Conservation (phyloP, 2,888 invertebrate species). For the Meiosimyza platycephala region DNA sequence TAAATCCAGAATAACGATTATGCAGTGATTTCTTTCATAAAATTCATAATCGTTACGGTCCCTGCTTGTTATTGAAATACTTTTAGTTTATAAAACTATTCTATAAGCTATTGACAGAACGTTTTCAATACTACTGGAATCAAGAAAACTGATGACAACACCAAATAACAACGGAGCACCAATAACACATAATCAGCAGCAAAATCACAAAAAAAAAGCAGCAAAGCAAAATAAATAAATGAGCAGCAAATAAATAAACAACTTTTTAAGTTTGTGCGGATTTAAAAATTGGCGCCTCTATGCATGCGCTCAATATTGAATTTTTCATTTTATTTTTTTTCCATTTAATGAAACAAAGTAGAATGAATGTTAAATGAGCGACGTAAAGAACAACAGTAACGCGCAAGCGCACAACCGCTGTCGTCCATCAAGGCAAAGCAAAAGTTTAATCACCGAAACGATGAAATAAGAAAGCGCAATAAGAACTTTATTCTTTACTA, state of each 20-base stretch:
- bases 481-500: neutral
- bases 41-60: no score
- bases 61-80: no score
- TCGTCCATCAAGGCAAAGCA: neutral
- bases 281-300: conserved; percentile 30
- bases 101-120: no score
- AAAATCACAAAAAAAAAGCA: neutral
- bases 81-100: no score
- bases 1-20: no score
- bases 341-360: conserved; percentile 26
- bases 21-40: no score
- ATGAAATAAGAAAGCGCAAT: no score
- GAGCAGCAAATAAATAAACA: conserved; percentile 27
- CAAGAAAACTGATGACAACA: no score
- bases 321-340: neutral
- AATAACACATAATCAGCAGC: neutral
- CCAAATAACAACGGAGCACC: no score
- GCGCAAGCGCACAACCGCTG: neutral
- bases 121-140: no score
- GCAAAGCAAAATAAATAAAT: conserved; percentile 3
- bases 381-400: conserved; percentile 22
- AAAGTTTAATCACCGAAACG: neutral
- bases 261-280: conserved; percentile 5
- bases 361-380: conserved; percentile 21
- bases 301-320: neutral